phyloP scores from a whole-genome alignment of 2,113 vertebrate species.

The Tychaedon coryphoeus region DNA sequence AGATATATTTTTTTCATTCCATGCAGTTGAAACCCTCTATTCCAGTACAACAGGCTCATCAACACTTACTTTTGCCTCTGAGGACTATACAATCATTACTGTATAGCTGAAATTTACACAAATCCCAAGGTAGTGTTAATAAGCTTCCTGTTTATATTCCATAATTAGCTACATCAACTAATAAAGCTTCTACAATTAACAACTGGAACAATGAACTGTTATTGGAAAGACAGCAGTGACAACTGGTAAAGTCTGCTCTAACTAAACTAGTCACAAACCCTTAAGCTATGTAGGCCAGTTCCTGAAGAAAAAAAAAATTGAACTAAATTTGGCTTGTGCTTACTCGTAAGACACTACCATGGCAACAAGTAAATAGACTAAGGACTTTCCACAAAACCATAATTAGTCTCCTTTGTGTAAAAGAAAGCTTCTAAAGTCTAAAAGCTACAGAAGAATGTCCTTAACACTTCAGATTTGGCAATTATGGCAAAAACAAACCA shows the following conservation, averaged over 20 bases:
- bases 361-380: conserved; percentile 28
- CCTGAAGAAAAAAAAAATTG: neutral
- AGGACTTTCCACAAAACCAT: conserved; percentile 8
- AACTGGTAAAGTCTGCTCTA: neutral
- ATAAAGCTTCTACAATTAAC: neutral
- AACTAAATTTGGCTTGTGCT: conserved; percentile 2
- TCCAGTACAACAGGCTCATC: neutral
- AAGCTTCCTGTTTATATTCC: neutral
- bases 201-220: neutral
- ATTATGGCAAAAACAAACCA: neutral
- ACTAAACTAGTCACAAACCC: neutral
- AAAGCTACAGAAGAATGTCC: neutral
- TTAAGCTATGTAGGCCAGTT: neutral
- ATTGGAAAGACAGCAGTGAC: neutral
- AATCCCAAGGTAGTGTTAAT: neutral
- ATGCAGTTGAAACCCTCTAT: neutral
- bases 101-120: neutral
- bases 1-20: neutral
- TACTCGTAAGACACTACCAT: neutral
- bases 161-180: neutral
- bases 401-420: neutral
- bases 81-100: neutral
- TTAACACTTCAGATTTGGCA: conserved; percentile 2
- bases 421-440: neutral
- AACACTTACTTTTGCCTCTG: neutral